Evolutionary conservation across 2,888 invertebrate species (phyloP).

Genomic region (Plagodis dolabraria): DNA sequence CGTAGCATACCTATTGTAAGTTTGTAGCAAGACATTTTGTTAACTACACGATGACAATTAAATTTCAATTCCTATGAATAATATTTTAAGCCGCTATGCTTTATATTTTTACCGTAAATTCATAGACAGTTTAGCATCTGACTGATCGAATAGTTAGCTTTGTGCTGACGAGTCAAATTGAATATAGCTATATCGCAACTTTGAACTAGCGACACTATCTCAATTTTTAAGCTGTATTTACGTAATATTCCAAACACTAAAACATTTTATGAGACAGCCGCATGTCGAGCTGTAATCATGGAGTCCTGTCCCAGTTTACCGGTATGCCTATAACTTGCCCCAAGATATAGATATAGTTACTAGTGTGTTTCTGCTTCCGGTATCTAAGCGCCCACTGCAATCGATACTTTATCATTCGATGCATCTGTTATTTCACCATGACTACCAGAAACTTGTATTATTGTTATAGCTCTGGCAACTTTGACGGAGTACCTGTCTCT

Average conservation of each 20-base stretch:
- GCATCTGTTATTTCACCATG: slow-evolving; percentile 8
- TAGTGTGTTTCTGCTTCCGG: slow-evolving; percentile 31
- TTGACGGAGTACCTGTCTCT: neutral
- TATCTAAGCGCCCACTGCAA: slow-evolving; percentile 40
- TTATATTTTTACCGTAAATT: slow-evolving; percentile 8
- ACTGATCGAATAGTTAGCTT: slow-evolving; percentile 8
- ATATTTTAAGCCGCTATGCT: slow-evolving; percentile 5
- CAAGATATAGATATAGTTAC: slow-evolving; percentile 37
- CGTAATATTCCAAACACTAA: slow-evolving; percentile 4
- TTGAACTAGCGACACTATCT: neutral
- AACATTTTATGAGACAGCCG: neutral
- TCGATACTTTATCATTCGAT: slow-evolving; percentile 40
- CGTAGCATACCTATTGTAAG: neutral
- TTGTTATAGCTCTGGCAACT: slow-evolving; percentile 6
- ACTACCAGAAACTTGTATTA: slow-evolving; percentile 9
- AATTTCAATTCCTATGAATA: slow-evolving; percentile 8
- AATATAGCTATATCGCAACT: slow-evolving; percentile 1
- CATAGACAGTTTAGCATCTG: slow-evolving; percentile 18
- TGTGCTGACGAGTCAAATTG: slow-evolving; percentile 4
- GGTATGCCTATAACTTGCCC: slow-evolving; percentile 17
- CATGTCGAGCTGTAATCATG: too few species aligned
- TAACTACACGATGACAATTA: neutral
- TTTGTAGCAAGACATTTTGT: neutral
- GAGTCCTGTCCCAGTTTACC: slow-evolving; percentile 8
- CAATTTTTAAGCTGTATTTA: neutral